These are phyloP conservation scores for Clitarchus hookeri DNA, from an alignment of 2,888 invertebrate genomes.

Conservation along the genomic window DNA sequence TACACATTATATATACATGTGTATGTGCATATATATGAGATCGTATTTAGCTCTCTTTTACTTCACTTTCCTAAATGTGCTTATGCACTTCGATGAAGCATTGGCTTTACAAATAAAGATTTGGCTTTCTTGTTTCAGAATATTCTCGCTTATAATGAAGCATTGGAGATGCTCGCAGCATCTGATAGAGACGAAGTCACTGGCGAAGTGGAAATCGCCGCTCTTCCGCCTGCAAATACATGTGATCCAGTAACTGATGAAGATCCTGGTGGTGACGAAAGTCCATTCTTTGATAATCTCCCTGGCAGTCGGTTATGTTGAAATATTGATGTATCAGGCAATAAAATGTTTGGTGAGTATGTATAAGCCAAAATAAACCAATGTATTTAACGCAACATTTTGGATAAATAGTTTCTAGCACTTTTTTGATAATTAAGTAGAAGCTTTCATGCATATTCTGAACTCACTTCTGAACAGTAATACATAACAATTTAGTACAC, in stretches of 20 bases:
- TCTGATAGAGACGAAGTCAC: not conserved
- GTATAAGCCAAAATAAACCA: too few relatives aligned
- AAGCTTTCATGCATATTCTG: too few relatives aligned
- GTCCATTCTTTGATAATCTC: not conserved
- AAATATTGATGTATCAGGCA: not conserved
- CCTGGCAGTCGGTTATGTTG: not conserved
- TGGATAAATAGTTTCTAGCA: too few relatives aligned
- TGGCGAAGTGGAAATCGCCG: not conserved
- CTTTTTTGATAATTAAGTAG: too few relatives aligned
- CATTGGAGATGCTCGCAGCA: not conserved
- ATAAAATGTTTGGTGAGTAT: too few relatives aligned
- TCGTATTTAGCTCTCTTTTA: not conserved
- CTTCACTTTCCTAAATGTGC: too few relatives aligned
- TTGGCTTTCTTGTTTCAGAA: not conserved
- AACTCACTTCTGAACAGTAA: too few relatives aligned
- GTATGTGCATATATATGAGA: not conserved
- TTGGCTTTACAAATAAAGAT: not conserved
- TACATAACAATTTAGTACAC: too few relatives aligned
- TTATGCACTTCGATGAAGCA: not conserved
- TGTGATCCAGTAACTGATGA: not conserved
- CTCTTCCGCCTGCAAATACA: not conserved
- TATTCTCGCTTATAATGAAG: not conserved
- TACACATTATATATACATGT: not conserved
- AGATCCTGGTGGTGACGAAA: not conserved
- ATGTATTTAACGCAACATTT: too few relatives aligned